These are phyloP conservation scores for Melinaea menophilus DNA, from an alignment of 2,888 invertebrate species.

Conservation along the genomic window DNA sequence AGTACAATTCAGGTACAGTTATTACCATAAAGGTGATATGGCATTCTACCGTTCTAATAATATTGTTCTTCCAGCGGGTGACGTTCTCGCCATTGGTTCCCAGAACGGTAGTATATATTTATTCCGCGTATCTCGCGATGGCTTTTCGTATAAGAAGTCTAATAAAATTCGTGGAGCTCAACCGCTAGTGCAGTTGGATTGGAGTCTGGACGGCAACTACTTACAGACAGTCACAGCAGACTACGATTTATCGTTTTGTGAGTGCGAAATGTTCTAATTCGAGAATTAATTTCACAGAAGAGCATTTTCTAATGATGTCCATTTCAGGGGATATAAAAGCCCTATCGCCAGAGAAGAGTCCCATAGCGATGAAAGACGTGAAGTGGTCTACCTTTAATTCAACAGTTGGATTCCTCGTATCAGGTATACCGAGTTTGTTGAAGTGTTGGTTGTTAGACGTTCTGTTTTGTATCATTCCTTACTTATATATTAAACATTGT, in stretches of 20 bases:
- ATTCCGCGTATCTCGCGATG: conserved; percentile 91
- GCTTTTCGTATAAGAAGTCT: conserved; percentile 92
- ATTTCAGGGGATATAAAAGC: conserved; percentile 92
- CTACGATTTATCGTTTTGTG: conserved; percentile 92
- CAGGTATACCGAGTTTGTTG: conserved; percentile 74
- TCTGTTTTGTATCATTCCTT: not conserved
- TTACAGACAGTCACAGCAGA: conserved; percentile 94
- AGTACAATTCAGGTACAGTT: conserved; percentile 88
- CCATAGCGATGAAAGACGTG: conserved; percentile 92
- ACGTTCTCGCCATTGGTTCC: conserved; percentile 91
- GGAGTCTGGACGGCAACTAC: conserved; percentile 93
- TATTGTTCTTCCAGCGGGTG: conserved; percentile 82
- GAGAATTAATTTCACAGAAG: no score
- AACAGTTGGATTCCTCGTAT: conserved; percentile 91
- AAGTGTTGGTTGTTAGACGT: not conserved
- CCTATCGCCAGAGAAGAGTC: conserved; percentile 90
- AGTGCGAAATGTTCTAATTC: conserved; percentile 50
- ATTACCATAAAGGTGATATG: not conserved
- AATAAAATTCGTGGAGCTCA: conserved; percentile 93
- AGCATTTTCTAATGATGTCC: not conserved
- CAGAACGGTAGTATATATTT: conserved; percentile 87
- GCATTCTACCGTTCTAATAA: no score
- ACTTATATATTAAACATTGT: conserved; percentile 11
- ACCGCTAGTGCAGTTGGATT: conserved; percentile 90
- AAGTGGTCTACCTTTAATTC: conserved; percentile 94